Evolutionary conservation across 2,888 invertebrate genomes (phyloP).

Genomic region (Oligia latruncula): DNA sequence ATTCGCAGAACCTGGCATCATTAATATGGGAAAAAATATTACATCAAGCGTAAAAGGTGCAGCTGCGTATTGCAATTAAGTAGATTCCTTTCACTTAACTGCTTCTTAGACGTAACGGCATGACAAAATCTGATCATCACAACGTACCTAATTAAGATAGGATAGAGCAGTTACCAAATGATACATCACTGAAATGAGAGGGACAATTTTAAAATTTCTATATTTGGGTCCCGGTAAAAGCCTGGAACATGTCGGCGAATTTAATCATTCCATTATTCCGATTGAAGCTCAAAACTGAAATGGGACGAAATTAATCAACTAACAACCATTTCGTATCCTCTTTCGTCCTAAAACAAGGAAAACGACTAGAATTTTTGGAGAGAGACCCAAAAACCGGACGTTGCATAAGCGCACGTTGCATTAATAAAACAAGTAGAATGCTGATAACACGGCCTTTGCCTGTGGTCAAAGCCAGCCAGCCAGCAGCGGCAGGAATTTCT

Average conservation of each 20-base stretch:
- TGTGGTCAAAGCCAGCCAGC: conserved; percentile 63
- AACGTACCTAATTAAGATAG: neutral
- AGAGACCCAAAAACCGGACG: conserved; percentile 29
- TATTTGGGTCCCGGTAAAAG: conserved; percentile 16
- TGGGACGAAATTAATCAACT: conserved; percentile 33
- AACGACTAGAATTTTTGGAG: conserved; percentile 35
- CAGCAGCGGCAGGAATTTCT: conserved; percentile 59
- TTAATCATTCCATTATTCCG: conserved; percentile 29
- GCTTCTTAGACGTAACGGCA: conserved; percentile 5
- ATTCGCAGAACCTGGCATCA: conserved; percentile 42
- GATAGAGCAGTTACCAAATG: neutral
- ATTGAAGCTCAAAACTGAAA: conserved; percentile 30
- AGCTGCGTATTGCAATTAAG: conserved; percentile 10
- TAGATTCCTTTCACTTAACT: conserved; percentile 32
- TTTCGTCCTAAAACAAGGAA: conserved; percentile 28
- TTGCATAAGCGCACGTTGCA: conserved; percentile 55
- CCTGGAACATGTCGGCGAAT: conserved; percentile 20
- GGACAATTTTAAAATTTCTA: neutral
- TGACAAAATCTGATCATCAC: conserved; percentile 11
- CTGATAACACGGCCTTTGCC: conserved; percentile 65
- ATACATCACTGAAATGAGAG: conserved; percentile 4
- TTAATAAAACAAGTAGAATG: conserved; percentile 63
- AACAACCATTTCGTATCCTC: conserved; percentile 20
- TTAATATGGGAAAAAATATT: conserved; percentile 36
- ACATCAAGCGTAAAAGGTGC: conserved; percentile 15